Evolutionary conservation across 2,113 vertebrate genomes (phyloP).

Genomic region (Rallus limicola): DNA sequence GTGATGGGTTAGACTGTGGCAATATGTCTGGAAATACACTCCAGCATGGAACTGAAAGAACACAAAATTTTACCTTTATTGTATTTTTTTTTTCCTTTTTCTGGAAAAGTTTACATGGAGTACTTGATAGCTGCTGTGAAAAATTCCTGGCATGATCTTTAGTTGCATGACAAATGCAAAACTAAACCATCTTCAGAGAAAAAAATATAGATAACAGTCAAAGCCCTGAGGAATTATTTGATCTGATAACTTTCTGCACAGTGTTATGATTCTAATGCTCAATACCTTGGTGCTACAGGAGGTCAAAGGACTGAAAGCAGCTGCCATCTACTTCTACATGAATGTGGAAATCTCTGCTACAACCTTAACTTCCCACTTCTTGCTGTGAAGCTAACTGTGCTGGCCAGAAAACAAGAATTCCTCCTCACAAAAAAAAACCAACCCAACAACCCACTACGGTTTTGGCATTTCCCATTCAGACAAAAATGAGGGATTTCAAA

Average conservation of each 20-base stretch:
- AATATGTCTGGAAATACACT: not conserved
- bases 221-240: not conserved
- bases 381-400: conserved; percentile 33
- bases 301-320: not conserved
- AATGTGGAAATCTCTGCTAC: conserved; percentile 26
- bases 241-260: not conserved
- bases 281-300: not conserved
- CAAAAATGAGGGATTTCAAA: conserved; percentile 51
- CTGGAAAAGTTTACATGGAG: not conserved
- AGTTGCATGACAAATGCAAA: not conserved
- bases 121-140: not conserved
- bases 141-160: not conserved
- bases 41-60: not conserved
- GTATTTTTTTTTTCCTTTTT: not conserved
- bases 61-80: not conserved
- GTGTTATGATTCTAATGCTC: not conserved
- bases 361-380: conserved; percentile 24
- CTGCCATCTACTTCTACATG: not conserved
- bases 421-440: not conserved
- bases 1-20: not conserved
- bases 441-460: conserved; percentile 11
- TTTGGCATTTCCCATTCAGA: conserved; percentile 60
- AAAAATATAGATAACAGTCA: conserved; percentile 3
- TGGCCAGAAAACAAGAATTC: conserved; percentile 48
- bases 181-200: conserved; percentile 6